phyloP scores from a whole-genome alignment of 2,797 vertebrate species.

The Novumbra hubbsi region DNA sequence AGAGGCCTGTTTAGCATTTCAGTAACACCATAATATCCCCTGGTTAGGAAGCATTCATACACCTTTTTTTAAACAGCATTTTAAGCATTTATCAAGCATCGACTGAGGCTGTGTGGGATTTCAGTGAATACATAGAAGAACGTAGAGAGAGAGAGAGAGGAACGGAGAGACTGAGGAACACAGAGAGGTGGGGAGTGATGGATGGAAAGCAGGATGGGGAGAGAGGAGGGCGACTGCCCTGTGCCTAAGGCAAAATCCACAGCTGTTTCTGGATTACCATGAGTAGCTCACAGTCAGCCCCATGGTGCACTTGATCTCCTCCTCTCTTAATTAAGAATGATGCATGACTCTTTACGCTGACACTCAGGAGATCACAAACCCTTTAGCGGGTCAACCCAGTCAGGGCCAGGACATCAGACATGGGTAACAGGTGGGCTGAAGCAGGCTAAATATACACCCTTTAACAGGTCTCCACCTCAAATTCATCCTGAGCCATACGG shows the following conservation, averaged over 20 bases:
- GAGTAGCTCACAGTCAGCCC: background rate
- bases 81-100: background rate
- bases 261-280: background rate
- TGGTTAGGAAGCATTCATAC: no score
- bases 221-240: background rate
- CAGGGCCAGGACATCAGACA: background rate
- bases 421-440: background rate
- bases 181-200: background rate
- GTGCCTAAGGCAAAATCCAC: background rate
- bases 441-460: background rate
- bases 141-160: background rate
- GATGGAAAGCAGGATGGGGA: background rate
- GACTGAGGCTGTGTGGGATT: conserved; percentile 10
- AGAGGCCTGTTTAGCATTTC: background rate
- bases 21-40: no score
- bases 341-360: background rate
- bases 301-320: background rate
- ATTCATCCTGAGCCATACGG: background rate
- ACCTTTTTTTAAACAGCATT: no score
- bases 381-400: background rate
- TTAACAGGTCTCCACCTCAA: background rate
- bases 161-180: background rate
- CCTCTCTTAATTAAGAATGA: background rate
- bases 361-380: background rate
- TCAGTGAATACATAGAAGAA: conserved; percentile 1